Conservation (phyloP, 1,140 invertebrate species). For the Oncopeltus fasciatus region DNA sequence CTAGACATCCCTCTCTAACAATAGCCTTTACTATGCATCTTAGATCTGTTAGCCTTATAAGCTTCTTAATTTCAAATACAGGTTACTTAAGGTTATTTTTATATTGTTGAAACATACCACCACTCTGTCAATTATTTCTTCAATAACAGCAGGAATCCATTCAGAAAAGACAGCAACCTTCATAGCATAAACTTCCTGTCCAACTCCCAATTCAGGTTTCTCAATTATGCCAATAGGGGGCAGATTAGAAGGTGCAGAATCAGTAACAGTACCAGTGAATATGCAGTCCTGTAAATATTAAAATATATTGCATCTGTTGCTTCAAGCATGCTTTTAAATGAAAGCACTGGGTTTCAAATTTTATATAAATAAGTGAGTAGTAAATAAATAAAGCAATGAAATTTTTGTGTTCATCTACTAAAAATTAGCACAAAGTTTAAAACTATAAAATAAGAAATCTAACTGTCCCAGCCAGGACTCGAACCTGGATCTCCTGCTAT, state of each 20-base stretch:
- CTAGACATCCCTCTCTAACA: no score
- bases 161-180: conserved; percentile 4
- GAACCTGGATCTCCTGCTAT: no score
- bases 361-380: background rate
- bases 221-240: background rate
- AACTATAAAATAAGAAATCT: no score
- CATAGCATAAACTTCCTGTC: background rate
- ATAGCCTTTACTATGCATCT: no score
- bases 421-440: no score
- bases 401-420: no score
- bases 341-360: background rate
- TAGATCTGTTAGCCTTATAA: no score
- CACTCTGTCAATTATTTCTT: background rate
- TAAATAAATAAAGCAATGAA: background rate
- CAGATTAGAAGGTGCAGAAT: background rate
- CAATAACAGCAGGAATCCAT: background rate
- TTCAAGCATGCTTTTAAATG: background rate
- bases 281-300: background rate
- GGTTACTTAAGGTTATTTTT: background rate
- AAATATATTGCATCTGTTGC: background rate
- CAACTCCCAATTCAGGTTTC: background rate
- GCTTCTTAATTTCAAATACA: background rate
- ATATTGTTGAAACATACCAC: background rate
- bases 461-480: no score
- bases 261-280: background rate